phyloP scores from a whole-genome alignment of 2,888 invertebrate genomes.

The Chouioia cunea region DNA sequence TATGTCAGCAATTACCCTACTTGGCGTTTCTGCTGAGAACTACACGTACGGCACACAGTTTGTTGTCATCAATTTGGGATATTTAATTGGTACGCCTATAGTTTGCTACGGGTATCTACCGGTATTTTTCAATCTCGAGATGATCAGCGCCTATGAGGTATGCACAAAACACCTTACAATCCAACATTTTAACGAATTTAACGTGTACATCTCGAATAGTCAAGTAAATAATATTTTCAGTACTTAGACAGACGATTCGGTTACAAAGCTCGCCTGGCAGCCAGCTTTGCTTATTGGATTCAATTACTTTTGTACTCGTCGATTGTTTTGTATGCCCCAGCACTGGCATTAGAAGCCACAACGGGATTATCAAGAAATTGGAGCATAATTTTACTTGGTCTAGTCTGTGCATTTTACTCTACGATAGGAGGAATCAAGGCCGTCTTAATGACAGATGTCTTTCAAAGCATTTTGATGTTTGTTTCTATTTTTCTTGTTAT shows the following conservation, averaged over 20 bases:
- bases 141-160: slow-evolving; percentile 73
- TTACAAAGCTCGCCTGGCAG: slow-evolving; percentile 78
- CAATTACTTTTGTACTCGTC: slow-evolving; percentile 94
- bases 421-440: slow-evolving; percentile 93
- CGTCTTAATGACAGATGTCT: slow-evolving; percentile 87
- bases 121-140: slow-evolving; percentile 71
- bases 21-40: slow-evolving; percentile 73
- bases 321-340: slow-evolving; percentile 93
- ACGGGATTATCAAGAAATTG: slow-evolving; percentile 81
- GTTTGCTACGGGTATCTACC: slow-evolving; percentile 71
- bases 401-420: slow-evolving; percentile 89
- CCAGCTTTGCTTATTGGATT: slow-evolving; percentile 86
- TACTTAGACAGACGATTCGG: slow-evolving; percentile 92
- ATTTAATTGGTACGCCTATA: slow-evolving; percentile 72
- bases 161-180: background rate
- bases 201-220: no score
- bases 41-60: slow-evolving; percentile 73
- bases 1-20: slow-evolving; percentile 73
- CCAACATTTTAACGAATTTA: background rate
- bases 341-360: slow-evolving; percentile 88
- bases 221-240: slow-evolving; percentile 65
- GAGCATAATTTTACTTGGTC: slow-evolving; percentile 80
- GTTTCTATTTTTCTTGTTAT: slow-evolving; percentile 84
- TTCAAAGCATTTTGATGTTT: slow-evolving; percentile 89
- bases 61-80: slow-evolving; percentile 71